Conservation (phyloP, 2,888 invertebrate species). For the Physocephala rufipes region DNA sequence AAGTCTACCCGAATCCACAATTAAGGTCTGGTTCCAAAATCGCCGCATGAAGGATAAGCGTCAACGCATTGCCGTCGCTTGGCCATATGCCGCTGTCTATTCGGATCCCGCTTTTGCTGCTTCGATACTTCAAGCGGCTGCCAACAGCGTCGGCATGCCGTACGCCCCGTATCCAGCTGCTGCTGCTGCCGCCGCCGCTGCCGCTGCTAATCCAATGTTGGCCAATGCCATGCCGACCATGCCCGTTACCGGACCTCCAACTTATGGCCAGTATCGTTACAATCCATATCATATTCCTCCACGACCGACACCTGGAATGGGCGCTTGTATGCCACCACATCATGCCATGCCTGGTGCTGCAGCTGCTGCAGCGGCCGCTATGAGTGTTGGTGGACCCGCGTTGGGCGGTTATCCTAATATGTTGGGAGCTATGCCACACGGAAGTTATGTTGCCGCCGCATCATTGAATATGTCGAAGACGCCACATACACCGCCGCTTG, state of each 20-base stretch:
- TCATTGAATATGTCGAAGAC: slow-evolving; percentile 56
- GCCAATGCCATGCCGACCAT: slow-evolving; percentile 66
- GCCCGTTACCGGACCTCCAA: slow-evolving; percentile 67
- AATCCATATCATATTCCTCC: slow-evolving; percentile 68
- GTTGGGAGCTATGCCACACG: slow-evolving; percentile 57
- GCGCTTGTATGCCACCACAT: slow-evolving; percentile 52
- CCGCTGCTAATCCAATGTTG: slow-evolving; percentile 66
- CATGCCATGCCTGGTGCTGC: slow-evolving; percentile 21
- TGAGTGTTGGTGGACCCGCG: slow-evolving; percentile 53
- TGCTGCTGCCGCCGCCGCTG: slow-evolving; percentile 67
- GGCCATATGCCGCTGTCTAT: slow-evolving; percentile 95
- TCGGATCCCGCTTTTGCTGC: slow-evolving; percentile 94
- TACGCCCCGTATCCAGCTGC: slow-evolving; percentile 67
- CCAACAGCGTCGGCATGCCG: slow-evolving; percentile 75
- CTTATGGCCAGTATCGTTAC: slow-evolving; percentile 65
- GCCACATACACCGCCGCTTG: slow-evolving; percentile 65
- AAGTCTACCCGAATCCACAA: slow-evolving; percentile 95
- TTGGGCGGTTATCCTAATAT: slow-evolving; percentile 49
- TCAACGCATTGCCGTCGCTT: slow-evolving; percentile 91
- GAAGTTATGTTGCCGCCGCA: slow-evolving; percentile 41
- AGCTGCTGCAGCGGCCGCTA: slow-evolving; percentile 59
- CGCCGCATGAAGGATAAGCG: slow-evolving; percentile 83
- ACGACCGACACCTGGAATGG: slow-evolving; percentile 61
- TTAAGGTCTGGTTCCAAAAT: slow-evolving; percentile 95
- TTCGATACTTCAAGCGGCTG: slow-evolving; percentile 89